These are phyloP conservation scores for Drosophila kanapiae DNA, from an alignment of 1,140 invertebrate species.

Conservation along the genomic window DNA sequence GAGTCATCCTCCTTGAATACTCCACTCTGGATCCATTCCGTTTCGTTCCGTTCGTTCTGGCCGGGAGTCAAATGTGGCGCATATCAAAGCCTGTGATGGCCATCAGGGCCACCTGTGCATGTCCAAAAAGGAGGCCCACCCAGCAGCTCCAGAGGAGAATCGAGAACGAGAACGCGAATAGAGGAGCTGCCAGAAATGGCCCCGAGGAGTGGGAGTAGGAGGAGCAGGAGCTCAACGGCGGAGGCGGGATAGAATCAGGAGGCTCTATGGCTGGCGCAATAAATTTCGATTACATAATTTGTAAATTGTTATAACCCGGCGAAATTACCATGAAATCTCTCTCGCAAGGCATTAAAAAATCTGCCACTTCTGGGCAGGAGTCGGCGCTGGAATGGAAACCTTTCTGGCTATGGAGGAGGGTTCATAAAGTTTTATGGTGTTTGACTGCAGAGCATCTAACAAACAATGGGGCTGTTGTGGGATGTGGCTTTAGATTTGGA, in stretches of 20 bases:
- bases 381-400: conserved; percentile 1
- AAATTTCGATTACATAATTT: conserved; percentile 83
- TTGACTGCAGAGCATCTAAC: conserved; percentile 57
- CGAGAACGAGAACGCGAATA: conserved; percentile 2
- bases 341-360: conserved; percentile 76
- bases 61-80: conserved; percentile 60
- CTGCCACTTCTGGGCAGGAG: conserved; percentile 66
- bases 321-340: conserved; percentile 82
- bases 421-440: conserved; percentile 76
- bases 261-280: conserved; percentile 52
- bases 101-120: conserved; percentile 75
- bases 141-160: background rate
- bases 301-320: conserved; percentile 80
- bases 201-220: conserved; percentile 4
- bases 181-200: conserved; percentile 41
- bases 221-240: conserved; percentile 2
- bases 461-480: conserved; percentile 49
- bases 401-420: conserved; percentile 10
- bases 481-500: conserved; percentile 19
- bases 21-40: conserved; percentile 5
- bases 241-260: background rate
- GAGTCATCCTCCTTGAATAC: conserved; percentile 3
- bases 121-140: conserved; percentile 33
- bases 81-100: conserved; percentile 50
- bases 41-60: conserved; percentile 28